phyloP scores from a whole-genome alignment of 2,113 vertebrate species.

The Conger conger region DNA sequence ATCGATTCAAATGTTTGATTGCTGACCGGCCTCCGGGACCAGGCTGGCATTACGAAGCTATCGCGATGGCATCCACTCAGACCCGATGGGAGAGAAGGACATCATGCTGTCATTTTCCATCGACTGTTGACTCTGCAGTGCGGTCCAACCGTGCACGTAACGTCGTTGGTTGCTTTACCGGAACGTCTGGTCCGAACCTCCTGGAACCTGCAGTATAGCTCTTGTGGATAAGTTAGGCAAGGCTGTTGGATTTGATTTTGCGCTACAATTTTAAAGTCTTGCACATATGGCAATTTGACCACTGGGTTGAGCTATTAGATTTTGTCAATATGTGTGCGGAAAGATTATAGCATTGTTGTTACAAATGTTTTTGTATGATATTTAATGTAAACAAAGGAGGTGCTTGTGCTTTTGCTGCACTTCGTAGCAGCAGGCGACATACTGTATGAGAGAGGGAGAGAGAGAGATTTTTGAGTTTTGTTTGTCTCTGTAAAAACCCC shows the following conservation, averaged over 20 bases:
- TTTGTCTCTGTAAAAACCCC: neutral
- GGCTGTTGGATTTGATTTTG: too few species aligned
- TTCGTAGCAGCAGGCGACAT: too few species aligned
- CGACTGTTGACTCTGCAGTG: neutral
- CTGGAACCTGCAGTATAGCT: neutral
- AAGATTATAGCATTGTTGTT: too few species aligned
- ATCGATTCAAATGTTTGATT: constrained; percentile 65
- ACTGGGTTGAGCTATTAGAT: neutral
- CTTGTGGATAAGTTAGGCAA: neutral
- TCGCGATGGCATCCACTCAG: constrained; percentile 34
- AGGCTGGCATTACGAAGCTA: constrained; percentile 34
- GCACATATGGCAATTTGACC: neutral
- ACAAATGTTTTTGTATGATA: too few species aligned
- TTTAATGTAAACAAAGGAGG: too few species aligned
- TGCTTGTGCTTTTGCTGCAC: too few species aligned
- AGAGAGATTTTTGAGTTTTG: neutral
- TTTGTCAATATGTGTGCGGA: too few species aligned
- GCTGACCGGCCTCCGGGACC: constrained; percentile 49
- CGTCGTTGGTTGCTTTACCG: neutral
- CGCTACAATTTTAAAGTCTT: neutral
- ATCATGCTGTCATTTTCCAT: neutral
- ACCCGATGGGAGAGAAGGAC: constrained; percentile 4
- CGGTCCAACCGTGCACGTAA: neutral
- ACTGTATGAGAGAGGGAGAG: neutral
- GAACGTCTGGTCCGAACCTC: neutral